Evolutionary conservation across 1,140 invertebrate species (phyloP), one percentile per base, ranked within the genome.

Genomic region (Bilobella aurantiaca): DNA sequence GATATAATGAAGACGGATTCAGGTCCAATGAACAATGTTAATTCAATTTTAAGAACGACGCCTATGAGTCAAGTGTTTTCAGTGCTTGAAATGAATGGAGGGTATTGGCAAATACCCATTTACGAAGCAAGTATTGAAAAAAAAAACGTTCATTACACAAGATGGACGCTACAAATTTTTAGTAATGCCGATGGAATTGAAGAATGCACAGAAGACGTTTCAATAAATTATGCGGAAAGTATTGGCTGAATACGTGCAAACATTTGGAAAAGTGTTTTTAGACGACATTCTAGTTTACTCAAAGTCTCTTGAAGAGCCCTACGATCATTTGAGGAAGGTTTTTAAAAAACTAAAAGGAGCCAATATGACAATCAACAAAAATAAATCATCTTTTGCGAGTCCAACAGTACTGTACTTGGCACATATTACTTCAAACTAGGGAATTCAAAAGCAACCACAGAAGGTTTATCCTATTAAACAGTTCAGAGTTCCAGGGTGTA

Each of bases 81-180:
- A 29, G 25, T 29, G 1, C 58, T 69, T 18, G 67, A 69, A 37
- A 5, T 63, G 8, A 58, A 27, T 30, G 46, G 31, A n/a, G 67
- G 63, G 14, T 64, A 61, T 62, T 69, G 37, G 64, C 66, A 68
- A 62, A 29, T 58, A 8, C 56, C 64, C 1, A 57, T 79, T 0
- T 65, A 72, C 2, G 28, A 29, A 31, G 34, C 62, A 0, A 67
- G 72, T 65, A 72, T 46, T 21, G 47, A 73, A 0, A 79, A 78
- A 63, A 79, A 78, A 0, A 76, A 73, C n/a, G 0, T 78, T 78
- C 58, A 70, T 73, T 2, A 74, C 73, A 1, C 71, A 65, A 2
- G 69, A 73, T 23, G 70, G 70, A 16, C 65, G 71, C 3, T 76
- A 68, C 25, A 63, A 77, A 62, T 76, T 70, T 62, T 65, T 72